A percentile compares a stretch with the other conserved stretches of the same genome.
Conservation (phyloP, 2,113 vertebrate species). For the Caloenas nicobarica region DNA sequence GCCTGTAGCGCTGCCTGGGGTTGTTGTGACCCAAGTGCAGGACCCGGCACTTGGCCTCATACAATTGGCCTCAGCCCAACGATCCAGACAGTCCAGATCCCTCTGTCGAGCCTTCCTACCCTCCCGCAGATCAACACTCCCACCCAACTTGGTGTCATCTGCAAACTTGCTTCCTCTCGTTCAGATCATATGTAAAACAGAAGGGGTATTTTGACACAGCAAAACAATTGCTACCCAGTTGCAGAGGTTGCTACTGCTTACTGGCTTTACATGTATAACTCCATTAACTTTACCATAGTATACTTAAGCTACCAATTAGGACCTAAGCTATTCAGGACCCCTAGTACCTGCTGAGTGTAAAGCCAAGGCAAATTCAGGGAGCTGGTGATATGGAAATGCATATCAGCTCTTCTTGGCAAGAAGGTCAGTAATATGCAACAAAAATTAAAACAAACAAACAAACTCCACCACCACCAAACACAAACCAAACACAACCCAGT, state of each 20-base stretch:
- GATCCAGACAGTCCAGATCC: too few species aligned
- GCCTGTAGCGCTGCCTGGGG: too few species aligned
- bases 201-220: not conserved
- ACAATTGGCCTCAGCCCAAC: too few species aligned
- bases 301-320: not conserved
- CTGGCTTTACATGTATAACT: not conserved
- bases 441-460: not conserved
- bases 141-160: too few species aligned
- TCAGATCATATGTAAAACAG: not conserved
- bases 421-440: not conserved
- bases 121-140: too few species aligned
- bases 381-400: not conserved
- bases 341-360: not conserved
- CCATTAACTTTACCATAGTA: not conserved
- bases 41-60: too few species aligned
- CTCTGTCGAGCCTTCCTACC: too few species aligned
- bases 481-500: too few species aligned
- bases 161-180: too few species aligned
- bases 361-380: not conserved
- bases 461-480: not conserved
- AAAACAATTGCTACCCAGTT: not conserved
- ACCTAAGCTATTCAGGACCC: not conserved
- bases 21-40: too few species aligned
- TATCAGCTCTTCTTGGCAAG: not conserved
- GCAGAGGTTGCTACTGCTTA: not conserved